phyloP scores from a whole-genome alignment of 2,797 vertebrate genomes.

The Alectoris magna region DNA sequence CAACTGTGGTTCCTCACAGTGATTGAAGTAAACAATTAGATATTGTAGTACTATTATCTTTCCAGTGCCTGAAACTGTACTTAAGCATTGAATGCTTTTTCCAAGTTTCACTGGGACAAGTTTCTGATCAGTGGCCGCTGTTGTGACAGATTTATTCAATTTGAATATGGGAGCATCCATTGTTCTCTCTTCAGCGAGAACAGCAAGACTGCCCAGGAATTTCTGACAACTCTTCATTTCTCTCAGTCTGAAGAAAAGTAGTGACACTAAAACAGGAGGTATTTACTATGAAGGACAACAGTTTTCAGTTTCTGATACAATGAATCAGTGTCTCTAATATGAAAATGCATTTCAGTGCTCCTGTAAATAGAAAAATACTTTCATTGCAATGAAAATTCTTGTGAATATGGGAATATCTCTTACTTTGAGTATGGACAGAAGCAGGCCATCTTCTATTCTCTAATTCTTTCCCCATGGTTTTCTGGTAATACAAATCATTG shows the following conservation, averaged over 20 bases:
- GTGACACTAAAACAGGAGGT: neutral
- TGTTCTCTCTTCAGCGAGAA: neutral
- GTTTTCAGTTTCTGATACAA: neutral
- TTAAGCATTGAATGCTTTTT: neutral
- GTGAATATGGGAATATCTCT: neutral
- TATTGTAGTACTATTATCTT: neutral
- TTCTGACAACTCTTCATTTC: neutral
- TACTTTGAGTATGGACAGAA: neutral
- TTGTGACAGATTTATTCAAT: neutral
- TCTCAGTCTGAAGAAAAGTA: neutral
- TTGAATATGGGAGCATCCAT: rapidly evolving
- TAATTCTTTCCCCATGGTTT: neutral
- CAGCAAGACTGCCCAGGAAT: neutral
- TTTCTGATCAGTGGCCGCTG: neutral
- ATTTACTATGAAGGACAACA: neutral
- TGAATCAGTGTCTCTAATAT: neutral
- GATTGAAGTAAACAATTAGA: neutral
- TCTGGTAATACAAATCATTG: neutral
- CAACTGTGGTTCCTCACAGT: neutral
- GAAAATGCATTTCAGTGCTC: neutral
- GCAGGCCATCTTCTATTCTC: neutral
- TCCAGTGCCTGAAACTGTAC: neutral
- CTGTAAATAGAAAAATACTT: neutral
- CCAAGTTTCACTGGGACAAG: neutral
- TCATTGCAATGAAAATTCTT: neutral